A percentile compares a stretch with the other conserved stretches of the same genome.
These are phyloP conservation scores for Limenitis camilla DNA, from an alignment of 2,888 invertebrate genomes.

Conservation along the genomic window DNA sequence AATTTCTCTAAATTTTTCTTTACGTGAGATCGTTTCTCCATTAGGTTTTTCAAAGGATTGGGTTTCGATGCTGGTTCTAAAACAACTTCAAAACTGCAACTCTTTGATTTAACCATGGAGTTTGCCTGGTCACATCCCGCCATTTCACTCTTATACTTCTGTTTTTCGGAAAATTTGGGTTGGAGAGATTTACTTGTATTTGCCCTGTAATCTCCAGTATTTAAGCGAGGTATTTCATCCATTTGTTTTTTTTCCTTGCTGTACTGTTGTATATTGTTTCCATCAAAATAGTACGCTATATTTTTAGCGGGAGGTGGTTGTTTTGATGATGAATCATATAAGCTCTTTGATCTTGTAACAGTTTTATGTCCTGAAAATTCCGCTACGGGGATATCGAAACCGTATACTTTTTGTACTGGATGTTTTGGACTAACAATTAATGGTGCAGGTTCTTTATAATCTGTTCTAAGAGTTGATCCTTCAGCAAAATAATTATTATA, in stretches of 20 bases:
- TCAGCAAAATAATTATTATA: slow-evolving; percentile 62
- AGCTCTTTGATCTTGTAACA: slow-evolving; percentile 63
- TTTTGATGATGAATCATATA: slow-evolving; percentile 58
- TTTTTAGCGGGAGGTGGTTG: slow-evolving; percentile 56
- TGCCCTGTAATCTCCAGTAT: slow-evolving; percentile 71
- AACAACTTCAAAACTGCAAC: slow-evolving; percentile 71
- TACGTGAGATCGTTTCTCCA: slow-evolving; percentile 68
- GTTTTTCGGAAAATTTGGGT: slow-evolving; percentile 57
- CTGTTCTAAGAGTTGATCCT: slow-evolving; percentile 36
- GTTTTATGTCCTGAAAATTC: slow-evolving; percentile 56
- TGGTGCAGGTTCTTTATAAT: slow-evolving; percentile 38
- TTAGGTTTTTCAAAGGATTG: slow-evolving; percentile 60
- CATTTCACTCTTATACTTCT: slow-evolving; percentile 63
- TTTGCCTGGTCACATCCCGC: slow-evolving; percentile 57
- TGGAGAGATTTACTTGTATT: slow-evolving; percentile 63
- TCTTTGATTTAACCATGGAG: slow-evolving; percentile 65
- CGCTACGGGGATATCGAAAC: slow-evolving; percentile 54
- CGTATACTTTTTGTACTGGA: slow-evolving; percentile 49
- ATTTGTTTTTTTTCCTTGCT: slow-evolving; percentile 50
- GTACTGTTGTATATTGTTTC: slow-evolving; percentile 59
- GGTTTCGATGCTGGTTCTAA: slow-evolving; percentile 68
- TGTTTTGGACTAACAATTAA: slow-evolving; percentile 36
- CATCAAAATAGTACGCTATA: slow-evolving; percentile 70
- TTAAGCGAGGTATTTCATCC: slow-evolving; percentile 76
- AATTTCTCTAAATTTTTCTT: slow-evolving; percentile 77